Percentiles rank a stretch among this genome's conserved stretches.
Conservation (phyloP, 2,113 vertebrate species). For the Cebus imitator region DNA sequence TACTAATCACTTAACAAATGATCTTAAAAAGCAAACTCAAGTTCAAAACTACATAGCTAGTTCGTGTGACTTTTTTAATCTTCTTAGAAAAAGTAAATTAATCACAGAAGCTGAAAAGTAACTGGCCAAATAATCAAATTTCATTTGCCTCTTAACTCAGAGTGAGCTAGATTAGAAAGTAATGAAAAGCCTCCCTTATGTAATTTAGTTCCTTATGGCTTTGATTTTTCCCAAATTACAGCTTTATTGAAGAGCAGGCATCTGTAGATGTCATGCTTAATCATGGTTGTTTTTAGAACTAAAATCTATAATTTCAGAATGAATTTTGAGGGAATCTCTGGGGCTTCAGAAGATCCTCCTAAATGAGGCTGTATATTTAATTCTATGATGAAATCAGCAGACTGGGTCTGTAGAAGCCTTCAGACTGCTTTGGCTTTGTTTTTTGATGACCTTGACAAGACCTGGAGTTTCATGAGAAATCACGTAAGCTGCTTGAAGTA, state of each 20-base stretch:
- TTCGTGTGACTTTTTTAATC: slow-evolving; percentile 40
- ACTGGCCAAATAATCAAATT: slow-evolving; percentile 67
- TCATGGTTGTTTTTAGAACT: slow-evolving; percentile 69
- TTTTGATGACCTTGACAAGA: slow-evolving; percentile 39
- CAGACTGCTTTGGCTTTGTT: slow-evolving; percentile 24
- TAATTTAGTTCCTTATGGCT: slow-evolving; percentile 71
- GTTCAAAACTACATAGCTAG: background rate
- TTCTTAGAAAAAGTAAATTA: slow-evolving; percentile 53
- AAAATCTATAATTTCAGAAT: slow-evolving; percentile 62
- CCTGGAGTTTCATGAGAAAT: background rate
- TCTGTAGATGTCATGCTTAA: slow-evolving; percentile 65
- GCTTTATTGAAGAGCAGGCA: slow-evolving; percentile 62
- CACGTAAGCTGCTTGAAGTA: background rate
- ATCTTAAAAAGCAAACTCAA: background rate
- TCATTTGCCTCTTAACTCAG: slow-evolving; percentile 71
- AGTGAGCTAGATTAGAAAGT: slow-evolving; percentile 59
- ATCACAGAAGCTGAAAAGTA: slow-evolving; percentile 48
- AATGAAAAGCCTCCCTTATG: slow-evolving; percentile 67
- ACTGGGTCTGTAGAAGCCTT: background rate
- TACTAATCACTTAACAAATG: slow-evolving; percentile 42
- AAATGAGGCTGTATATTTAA: background rate
- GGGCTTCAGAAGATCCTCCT: background rate
- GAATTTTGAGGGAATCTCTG: background rate
- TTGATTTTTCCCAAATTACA: slow-evolving; percentile 69
- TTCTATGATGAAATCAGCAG: background rate